phyloP scores from a whole-genome alignment of 2,113 vertebrate genomes.

The Microcebus murinus region DNA sequence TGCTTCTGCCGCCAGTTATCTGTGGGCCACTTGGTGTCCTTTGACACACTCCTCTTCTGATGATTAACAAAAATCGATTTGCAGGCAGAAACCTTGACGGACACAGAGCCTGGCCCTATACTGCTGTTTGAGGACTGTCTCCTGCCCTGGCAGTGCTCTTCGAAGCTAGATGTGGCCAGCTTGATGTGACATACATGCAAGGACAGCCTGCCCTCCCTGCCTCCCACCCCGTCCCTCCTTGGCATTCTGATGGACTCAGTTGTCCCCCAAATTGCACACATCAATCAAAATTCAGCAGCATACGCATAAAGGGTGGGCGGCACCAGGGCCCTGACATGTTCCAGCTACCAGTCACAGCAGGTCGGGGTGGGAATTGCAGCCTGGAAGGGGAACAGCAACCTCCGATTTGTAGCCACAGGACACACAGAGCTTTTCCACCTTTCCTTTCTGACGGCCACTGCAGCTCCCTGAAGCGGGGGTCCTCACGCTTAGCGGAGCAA shows the following conservation, averaged over 20 bases:
- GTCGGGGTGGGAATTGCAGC: neutral
- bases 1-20: neutral
- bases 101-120: neutral
- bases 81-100: neutral
- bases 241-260: neutral
- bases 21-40: neutral
- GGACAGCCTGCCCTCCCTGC: neutral
- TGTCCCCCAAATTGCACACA: neutral
- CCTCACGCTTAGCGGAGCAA: neutral
- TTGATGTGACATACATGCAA: fast-evolving
- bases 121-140: neutral
- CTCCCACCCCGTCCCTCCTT: neutral
- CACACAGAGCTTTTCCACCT: neutral
- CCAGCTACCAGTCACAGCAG: neutral
- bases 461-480: neutral
- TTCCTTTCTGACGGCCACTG: neutral
- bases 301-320: neutral
- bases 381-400: neutral
- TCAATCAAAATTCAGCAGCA: neutral
- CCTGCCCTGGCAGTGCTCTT: neutral
- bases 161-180: neutral
- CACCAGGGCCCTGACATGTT: neutral
- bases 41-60: neutral
- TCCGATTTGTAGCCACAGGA: neutral
- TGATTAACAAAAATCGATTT: neutral